Percentiles rank a stretch among this genome's conserved stretches.
phyloP scores from a whole-genome alignment of 2,888 invertebrate genomes.

The Leptopterna dolabrata region DNA sequence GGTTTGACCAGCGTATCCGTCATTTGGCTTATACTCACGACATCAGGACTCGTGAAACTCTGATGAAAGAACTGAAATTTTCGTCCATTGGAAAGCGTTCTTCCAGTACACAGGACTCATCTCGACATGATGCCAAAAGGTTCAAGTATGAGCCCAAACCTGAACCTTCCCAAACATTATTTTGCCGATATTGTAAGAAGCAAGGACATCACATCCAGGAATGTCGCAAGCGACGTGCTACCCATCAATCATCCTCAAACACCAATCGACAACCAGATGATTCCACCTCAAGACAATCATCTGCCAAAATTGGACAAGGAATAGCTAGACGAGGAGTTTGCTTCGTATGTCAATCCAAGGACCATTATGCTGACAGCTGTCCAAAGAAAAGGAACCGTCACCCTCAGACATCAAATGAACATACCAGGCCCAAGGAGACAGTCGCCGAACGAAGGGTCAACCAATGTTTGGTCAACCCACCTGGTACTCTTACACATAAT shows the following conservation, averaged over 20 bases:
- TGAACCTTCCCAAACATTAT: not conserved
- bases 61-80: constrained; percentile 14
- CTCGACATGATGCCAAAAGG: not conserved
- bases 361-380: constrained; percentile 18
- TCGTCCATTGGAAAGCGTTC: constrained; percentile 10
- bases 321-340: constrained; percentile 1
- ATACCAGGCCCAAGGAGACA: constrained; percentile 2
- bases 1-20: constrained; percentile 22
- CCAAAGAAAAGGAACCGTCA: not conserved
- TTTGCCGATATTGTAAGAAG: not conserved
- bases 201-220: not conserved
- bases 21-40: constrained; percentile 27
- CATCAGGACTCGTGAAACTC: not conserved
- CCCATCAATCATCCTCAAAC: not conserved
- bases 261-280: not conserved
- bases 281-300: not conserved
- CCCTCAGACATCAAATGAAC: not conserved
- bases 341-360: not conserved
- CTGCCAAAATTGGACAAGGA: not conserved
- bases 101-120: not conserved
- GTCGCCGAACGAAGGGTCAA: not conserved
- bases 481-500: not conserved
- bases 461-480: constrained; percentile 29
- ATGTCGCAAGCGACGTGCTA: not conserved
- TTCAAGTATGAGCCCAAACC: not conserved